Evolutionary conservation across 2,888 invertebrate genomes (phyloP).

Genomic region (Leptarthrus brevirostris): DNA sequence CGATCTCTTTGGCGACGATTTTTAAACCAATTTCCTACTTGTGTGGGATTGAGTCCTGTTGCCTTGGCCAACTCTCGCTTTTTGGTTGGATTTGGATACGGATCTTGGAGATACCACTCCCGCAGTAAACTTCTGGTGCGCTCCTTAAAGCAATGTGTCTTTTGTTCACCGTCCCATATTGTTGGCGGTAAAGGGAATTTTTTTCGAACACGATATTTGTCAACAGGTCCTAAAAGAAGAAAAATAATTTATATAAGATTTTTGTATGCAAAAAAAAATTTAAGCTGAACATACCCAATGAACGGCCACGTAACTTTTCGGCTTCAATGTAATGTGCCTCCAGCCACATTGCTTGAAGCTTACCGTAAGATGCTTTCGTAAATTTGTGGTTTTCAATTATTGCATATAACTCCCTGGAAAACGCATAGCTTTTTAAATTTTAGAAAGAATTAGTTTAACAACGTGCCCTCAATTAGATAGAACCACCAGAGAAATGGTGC

Average conservation of each 20-base stretch:
- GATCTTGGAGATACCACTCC: conserved; percentile 98
- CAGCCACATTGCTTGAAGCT: conserved; percentile 91
- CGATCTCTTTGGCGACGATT: conserved; percentile 88
- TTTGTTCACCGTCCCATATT: conserved; percentile 96
- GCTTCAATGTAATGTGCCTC: conserved; percentile 95
- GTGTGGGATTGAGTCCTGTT: conserved; percentile 91
- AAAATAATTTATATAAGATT: no score
- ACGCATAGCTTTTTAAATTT: not conserved
- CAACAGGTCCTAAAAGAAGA: conserved; percentile 76
- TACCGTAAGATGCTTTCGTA: conserved; percentile 88
- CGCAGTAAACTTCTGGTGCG: conserved; percentile 92
- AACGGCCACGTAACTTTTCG: conserved; percentile 87
- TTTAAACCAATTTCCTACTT: conserved; percentile 95
- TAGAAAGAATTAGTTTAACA: not conserved
- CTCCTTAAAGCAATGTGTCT: conserved; percentile 97
- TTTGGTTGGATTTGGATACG: conserved; percentile 95
- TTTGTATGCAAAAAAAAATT: not conserved
- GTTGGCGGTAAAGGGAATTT: conserved; percentile 92
- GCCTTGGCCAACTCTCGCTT: conserved; percentile 91
- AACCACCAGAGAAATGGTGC: no score
- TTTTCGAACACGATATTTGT: conserved; percentile 92
- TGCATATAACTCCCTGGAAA: conserved; percentile 80
- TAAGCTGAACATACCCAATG: conserved; percentile 71
- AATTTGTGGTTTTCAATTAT: conserved; percentile 92
- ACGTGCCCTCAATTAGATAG: no score